Conservation (phyloP, 64 coral and sea anemone genomes). For the Hydrozoanthus tunicans region DNA sequence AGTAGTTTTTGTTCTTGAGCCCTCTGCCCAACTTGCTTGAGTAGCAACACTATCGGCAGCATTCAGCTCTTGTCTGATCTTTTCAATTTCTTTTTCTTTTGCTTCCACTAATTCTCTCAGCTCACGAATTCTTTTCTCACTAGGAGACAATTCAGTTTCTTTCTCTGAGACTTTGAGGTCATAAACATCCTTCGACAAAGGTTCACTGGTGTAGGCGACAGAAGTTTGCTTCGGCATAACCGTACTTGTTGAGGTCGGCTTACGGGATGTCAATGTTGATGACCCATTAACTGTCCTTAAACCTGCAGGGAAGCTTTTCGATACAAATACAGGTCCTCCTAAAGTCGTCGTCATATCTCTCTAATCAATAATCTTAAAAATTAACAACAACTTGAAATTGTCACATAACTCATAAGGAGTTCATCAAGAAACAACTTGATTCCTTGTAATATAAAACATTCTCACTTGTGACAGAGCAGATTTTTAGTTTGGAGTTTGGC, state of each 20-base stretch:
- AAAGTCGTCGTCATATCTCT: no score
- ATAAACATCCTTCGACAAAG: neutral
- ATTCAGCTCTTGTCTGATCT: conserved; percentile 46
- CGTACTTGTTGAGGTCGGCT: no score
- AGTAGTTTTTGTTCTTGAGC: neutral
- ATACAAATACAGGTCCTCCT: no score
- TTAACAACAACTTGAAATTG: neutral
- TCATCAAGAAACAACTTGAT: neutral
- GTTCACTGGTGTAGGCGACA: neutral
- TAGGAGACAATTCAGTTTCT: conserved; percentile 11
- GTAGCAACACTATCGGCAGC: neutral
- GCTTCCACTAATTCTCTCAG: conserved; percentile 46
- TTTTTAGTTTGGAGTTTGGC: neutral
- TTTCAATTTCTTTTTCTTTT: conserved; percentile 57
- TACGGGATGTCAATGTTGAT: neutral
- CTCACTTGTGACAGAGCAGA: no score
- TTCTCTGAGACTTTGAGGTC: neutral
- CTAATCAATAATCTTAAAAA: no score
- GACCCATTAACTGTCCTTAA: neutral
- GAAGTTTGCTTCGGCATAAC: no score
- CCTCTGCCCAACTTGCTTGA: neutral
- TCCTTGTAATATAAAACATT: neutral
- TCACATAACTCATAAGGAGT: neutral
- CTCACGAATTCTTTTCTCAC: conserved; percentile 27
- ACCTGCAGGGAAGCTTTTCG: no score